These are phyloP conservation scores for Sceloporus undulatus DNA, from an alignment of 2,113 vertebrate species.

Conservation along the genomic window DNA sequence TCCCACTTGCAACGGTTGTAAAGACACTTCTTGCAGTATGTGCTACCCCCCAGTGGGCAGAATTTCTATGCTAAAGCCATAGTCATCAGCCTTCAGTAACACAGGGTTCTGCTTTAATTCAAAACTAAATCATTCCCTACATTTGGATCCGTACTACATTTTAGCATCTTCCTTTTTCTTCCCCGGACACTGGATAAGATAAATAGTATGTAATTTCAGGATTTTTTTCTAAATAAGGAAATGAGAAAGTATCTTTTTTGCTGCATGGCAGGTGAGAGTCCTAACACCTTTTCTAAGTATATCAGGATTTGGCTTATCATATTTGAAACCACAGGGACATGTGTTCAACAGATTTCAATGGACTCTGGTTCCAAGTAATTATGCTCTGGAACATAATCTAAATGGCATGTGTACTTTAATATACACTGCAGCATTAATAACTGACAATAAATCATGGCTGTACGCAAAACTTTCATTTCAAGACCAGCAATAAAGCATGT, in stretches of 20 bases:
- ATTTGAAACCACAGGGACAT: not conserved
- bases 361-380: not conserved
- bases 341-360: not conserved
- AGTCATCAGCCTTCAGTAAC: conserved; percentile 74
- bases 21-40: conserved; percentile 86
- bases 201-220: not conserved
- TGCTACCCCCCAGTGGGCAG: conserved; percentile 98
- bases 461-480: not conserved
- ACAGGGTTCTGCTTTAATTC: conserved; percentile 45
- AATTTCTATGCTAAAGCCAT: conserved; percentile 87
- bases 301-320: not conserved
- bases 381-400: not conserved
- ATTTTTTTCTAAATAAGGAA: not conserved
- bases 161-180: not conserved
- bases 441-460: not conserved
- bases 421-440: not conserved
- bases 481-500: not conserved
- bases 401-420: not conserved
- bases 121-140: conserved; percentile 42
- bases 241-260: not conserved
- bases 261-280: not conserved
- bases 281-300: not conserved
- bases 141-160: conserved; percentile 42
- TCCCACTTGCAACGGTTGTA: conserved; percentile 78
- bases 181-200: not conserved